These are phyloP conservation scores for Trichoplusia ni DNA, from an alignment of 1,140 invertebrate genomes.

Conservation along the genomic window DNA sequence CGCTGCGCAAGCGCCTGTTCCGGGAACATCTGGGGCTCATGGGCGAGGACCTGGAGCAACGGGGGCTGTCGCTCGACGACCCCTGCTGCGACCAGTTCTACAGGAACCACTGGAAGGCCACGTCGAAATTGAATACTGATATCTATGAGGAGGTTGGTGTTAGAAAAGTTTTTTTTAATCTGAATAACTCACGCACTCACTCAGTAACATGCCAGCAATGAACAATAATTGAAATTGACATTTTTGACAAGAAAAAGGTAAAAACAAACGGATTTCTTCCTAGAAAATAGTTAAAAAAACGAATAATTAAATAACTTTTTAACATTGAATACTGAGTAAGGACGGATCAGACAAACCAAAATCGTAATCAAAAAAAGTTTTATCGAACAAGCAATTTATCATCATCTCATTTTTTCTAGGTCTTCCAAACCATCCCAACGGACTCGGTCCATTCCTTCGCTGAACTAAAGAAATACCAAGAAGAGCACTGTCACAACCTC, in stretches of 20 bases:
- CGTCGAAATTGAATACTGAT: slow-evolving; percentile 90
- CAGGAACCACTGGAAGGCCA: slow-evolving; percentile 89
- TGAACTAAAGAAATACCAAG: slow-evolving; percentile 88
- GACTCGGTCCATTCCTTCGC: slow-evolving; percentile 89
- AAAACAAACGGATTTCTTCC: too few species aligned
- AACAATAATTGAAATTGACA: too few species aligned
- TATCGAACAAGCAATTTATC: not conserved
- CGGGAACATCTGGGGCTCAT: slow-evolving; percentile 92
- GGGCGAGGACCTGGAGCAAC: slow-evolving; percentile 74
- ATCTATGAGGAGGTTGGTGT: slow-evolving; percentile 88
- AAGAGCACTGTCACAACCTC: slow-evolving; percentile 82
- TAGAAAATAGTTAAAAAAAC: too few species aligned
- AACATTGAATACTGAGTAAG: too few species aligned
- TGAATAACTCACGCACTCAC: too few species aligned
- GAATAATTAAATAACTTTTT: too few species aligned
- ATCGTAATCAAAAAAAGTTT: too few species aligned
- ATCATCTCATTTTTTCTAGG: slow-evolving; percentile 75
- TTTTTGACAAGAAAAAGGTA: too few species aligned
- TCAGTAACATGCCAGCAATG: too few species aligned
- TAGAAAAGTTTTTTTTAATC: not conserved
- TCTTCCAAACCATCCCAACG: slow-evolving; percentile 90
- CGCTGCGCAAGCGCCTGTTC: slow-evolving; percentile 92
- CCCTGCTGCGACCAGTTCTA: slow-evolving; percentile 90
- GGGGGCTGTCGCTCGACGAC: slow-evolving; percentile 86
- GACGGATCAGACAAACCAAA: too few species aligned